Evolutionary conservation across 2,797 vertebrate species (phyloP).

Genomic region (Lithobates pipiens): DNA sequence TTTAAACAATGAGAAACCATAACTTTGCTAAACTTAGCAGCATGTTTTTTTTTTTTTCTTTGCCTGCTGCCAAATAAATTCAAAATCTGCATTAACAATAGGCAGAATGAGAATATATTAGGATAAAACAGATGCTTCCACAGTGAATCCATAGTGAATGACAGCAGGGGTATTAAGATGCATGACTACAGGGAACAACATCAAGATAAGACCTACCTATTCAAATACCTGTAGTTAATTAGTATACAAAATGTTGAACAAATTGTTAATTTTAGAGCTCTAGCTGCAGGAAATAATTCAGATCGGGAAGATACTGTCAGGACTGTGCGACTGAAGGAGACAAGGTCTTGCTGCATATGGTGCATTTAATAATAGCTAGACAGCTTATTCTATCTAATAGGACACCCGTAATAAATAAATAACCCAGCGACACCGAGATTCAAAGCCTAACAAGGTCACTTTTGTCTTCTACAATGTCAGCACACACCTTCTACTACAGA

Average conservation of each 20-base stretch:
- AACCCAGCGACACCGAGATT: too few species aligned
- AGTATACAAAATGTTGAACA: slow-evolving; percentile 7
- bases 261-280: slow-evolving; percentile 6
- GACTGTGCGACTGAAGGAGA: neutral
- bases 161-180: slow-evolving; percentile 3
- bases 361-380: neutral
- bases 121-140: neutral
- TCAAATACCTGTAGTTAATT: slow-evolving; percentile 24
- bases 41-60: neutral
- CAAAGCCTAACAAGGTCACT: neutral
- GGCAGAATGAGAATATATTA: neutral
- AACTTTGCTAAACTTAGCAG: neutral
- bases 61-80: neutral
- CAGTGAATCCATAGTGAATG: neutral
- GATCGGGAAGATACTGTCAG: slow-evolving; percentile 8
- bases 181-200: neutral
- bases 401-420: neutral
- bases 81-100: neutral
- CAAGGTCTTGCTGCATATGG: neutral
- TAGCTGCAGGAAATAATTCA: slow-evolving; percentile 12
- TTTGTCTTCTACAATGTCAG: neutral
- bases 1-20: neutral
- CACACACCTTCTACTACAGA: neutral
- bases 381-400: neutral
- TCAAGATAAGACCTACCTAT: neutral